Evolutionary conservation across 1,140 invertebrate species (phyloP).

Genomic region (Bursaphelenchus mucronatus): DNA sequence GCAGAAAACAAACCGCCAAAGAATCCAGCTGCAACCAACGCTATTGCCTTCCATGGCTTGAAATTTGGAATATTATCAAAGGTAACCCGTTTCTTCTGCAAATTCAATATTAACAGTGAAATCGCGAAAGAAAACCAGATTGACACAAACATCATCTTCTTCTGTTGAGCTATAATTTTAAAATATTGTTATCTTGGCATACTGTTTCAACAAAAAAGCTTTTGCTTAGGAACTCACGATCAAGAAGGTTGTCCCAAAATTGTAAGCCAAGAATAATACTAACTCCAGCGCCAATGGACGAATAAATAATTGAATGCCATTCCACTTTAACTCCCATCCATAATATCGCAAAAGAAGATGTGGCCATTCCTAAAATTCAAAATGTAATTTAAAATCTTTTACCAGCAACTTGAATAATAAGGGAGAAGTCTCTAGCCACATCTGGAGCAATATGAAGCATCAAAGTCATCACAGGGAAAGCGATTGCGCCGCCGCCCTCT

Average conservation of each 20-base stretch:
- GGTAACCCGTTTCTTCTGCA: conserved; percentile 46
- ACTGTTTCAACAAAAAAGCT: not conserved
- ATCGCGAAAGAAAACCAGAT: conserved; percentile 58
- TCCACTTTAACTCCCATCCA: conserved; percentile 50
- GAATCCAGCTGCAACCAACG: conserved; percentile 51
- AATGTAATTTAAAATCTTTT: not conserved
- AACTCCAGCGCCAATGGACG: conserved; percentile 39
- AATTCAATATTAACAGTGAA: conserved; percentile 50
- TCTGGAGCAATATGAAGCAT: conserved; percentile 38
- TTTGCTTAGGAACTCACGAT: conserved; percentile 2
- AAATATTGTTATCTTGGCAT: not conserved
- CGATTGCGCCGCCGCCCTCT: conserved; percentile 33
- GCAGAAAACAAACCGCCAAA: conserved; percentile 33
- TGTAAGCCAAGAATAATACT: conserved; percentile 51
- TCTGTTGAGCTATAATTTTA: conserved; percentile 26
- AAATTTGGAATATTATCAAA: conserved; percentile 42
- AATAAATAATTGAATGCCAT: conserved; percentile 42
- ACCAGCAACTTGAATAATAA: conserved; percentile 43
- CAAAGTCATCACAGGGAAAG: conserved; percentile 54
- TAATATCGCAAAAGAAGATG: conserved; percentile 44
- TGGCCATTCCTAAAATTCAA: conserved; percentile 43
- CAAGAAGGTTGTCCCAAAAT: conserved; percentile 29
- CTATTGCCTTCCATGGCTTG: conserved; percentile 37
- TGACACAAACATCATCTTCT: conserved; percentile 57
- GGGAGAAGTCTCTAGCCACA: conserved; percentile 49